phyloP scores from a whole-genome alignment of 2,888 invertebrate genomes.

The Mycogona germanica region DNA sequence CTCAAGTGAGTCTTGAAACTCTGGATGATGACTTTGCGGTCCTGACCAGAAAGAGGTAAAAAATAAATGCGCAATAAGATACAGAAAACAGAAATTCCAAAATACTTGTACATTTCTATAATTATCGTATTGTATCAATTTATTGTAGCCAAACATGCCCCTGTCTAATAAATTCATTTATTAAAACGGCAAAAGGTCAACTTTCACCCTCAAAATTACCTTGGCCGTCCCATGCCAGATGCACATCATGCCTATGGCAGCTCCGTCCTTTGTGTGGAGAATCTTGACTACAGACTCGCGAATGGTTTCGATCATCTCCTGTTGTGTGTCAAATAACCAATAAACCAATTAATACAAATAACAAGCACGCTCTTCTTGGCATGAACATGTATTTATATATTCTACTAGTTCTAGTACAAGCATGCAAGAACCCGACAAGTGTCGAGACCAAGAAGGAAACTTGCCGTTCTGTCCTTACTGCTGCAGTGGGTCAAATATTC shows the following conservation, averaged over 20 bases:
- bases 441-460: neutral
- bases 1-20: conserved; percentile 70
- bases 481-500: conserved; percentile 65
- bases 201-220: conserved; percentile 28
- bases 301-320: conserved; percentile 61
- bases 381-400: neutral
- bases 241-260: conserved; percentile 64
- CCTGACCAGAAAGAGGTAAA: conserved; percentile 37
- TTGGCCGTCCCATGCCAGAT: conserved; percentile 64
- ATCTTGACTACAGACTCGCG: conserved; percentile 52
- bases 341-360: conserved; percentile 27
- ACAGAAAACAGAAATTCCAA: neutral
- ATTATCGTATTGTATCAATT: too few species aligned
- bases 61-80: conserved; percentile 2
- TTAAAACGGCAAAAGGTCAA: too few species aligned
- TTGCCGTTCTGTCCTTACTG: conserved; percentile 31
- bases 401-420: neutral
- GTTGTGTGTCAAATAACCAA: neutral
- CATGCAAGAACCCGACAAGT: neutral
- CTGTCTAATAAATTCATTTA: conserved; percentile 10
- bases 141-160: too few species aligned
- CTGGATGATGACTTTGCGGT: conserved; percentile 60
- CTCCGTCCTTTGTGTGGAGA: conserved; percentile 67
- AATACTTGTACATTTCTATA: neutral
- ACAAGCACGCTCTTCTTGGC: conserved; percentile 24